A percentile compares a stretch with the other conserved stretches of the same genome.
phyloP scores from a whole-genome alignment of 2,888 invertebrate species.

The Ochropleura leucogaster region DNA sequence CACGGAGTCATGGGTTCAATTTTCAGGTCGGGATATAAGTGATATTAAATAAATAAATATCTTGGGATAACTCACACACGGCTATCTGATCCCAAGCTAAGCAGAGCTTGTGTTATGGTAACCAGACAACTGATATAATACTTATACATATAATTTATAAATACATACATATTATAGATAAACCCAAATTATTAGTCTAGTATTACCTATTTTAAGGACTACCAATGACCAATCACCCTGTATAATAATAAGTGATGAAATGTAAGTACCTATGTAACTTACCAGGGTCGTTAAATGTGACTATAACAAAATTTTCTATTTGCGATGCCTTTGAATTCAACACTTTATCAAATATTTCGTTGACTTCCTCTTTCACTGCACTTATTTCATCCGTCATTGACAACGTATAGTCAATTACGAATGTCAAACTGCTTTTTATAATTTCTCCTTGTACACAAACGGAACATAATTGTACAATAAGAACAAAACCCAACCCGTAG shows the following conservation, averaged over 20 bases:
- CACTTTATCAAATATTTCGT: conserved; percentile 78
- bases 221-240: background rate
- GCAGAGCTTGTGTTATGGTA: no score
- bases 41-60: no score
- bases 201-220: background rate
- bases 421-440: conserved; percentile 77
- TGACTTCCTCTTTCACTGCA: conserved; percentile 72
- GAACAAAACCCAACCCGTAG: background rate
- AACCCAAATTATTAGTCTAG: background rate
- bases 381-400: conserved; percentile 80
- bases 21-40: no score
- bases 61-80: no score
- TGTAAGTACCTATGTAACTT: conserved; percentile 59
- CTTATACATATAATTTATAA: no score
- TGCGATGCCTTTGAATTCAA: conserved; percentile 71
- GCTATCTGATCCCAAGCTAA: no score
- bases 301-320: conserved; percentile 79
- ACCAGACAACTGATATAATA: no score
- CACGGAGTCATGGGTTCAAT: no score
- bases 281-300: conserved; percentile 84
- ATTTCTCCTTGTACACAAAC: conserved; percentile 53
- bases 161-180: no score
- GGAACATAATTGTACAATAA: conserved; percentile 20
- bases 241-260: background rate
- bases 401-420: conserved; percentile 81